Percentiles rank a stretch among this genome's conserved stretches.
These are phyloP conservation scores for Trichonephila clavipes DNA, from an alignment of 1,140 invertebrate species.

Conservation along the genomic window DNA sequence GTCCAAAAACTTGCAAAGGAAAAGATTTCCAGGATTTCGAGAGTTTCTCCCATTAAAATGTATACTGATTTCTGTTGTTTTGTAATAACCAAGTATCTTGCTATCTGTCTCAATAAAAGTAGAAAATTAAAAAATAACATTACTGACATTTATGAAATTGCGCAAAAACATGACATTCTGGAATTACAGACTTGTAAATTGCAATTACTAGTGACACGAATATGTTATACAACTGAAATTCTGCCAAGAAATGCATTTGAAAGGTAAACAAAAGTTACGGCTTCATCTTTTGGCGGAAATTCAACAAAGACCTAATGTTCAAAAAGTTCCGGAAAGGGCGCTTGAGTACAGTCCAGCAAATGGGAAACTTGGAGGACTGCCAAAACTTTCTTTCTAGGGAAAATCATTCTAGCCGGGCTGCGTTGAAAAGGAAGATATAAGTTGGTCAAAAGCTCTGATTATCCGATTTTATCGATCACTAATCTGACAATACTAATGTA, in stretches of 20 bases:
- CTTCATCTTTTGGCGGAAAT: not conserved
- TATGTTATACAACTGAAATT: not conserved
- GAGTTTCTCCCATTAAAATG: too few relatives aligned
- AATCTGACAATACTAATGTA: not conserved
- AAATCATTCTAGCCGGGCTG: not conserved
- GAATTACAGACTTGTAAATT: not conserved
- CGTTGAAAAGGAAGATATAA: constrained; percentile 1
- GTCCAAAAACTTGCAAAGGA: too few relatives aligned
- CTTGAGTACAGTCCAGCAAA: not conserved
- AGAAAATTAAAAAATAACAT: not conserved
- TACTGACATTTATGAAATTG: not conserved
- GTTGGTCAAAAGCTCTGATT: not conserved
- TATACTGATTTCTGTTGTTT: too few relatives aligned
- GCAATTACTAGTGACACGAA: not conserved
- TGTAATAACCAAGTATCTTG: not conserved
- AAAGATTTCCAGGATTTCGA: too few relatives aligned
- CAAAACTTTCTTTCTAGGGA: not conserved
- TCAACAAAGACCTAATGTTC: not conserved
- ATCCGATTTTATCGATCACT: constrained; percentile 6
- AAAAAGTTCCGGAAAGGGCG: not conserved
- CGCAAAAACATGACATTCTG: not conserved
- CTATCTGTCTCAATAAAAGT: not conserved
- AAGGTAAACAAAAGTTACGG: constrained; percentile 9
- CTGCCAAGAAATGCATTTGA: not conserved
- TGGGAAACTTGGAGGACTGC: constrained; percentile 2